phyloP scores from a whole-genome alignment of 1,140 invertebrate species.

The Drosophila lowei region DNA sequence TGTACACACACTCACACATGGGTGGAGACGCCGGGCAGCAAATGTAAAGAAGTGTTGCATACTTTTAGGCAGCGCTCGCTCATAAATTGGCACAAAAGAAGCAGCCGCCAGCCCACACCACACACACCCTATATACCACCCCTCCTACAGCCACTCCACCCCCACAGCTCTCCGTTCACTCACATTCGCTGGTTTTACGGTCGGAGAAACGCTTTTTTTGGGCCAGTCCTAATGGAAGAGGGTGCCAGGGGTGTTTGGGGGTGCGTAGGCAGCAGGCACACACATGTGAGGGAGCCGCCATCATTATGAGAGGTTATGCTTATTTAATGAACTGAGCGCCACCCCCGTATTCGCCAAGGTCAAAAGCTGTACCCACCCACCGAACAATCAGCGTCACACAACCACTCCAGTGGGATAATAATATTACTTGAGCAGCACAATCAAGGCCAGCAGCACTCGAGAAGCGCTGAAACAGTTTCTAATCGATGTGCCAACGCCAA shows the following conservation, averaged over 20 bases:
- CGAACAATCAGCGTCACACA: not conserved
- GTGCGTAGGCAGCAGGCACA: slow-evolving; percentile 1
- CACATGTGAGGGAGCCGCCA: slow-evolving; percentile 29
- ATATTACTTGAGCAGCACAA: too few relatives aligned
- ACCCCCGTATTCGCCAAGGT: slow-evolving; percentile 17
- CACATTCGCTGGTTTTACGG: slow-evolving; percentile 30
- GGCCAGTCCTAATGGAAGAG: not conserved
- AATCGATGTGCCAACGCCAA: too few relatives aligned
- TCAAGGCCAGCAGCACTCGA: too few relatives aligned
- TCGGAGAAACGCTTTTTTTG: slow-evolving; percentile 9
- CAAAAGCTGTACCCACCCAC: slow-evolving; percentile 5
- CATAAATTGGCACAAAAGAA: slow-evolving; percentile 64
- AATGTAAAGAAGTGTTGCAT: slow-evolving; percentile 70
- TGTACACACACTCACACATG: slow-evolving; percentile 14
- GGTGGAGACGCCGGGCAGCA: not conserved
- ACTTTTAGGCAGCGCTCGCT: slow-evolving; percentile 68
- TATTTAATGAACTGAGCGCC: slow-evolving; percentile 64
- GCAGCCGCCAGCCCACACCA: not conserved
- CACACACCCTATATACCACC: not conserved
- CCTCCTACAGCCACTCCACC: not conserved
- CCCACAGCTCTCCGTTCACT: not conserved
- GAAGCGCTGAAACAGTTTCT: too few relatives aligned
- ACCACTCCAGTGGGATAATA: not conserved
- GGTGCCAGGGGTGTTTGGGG: not conserved
- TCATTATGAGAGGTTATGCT: slow-evolving; percentile 74